These are phyloP conservation scores for Dicrostonyx torquatus DNA, from an alignment of 2,797 vertebrate genomes.

Conservation along the genomic window DNA sequence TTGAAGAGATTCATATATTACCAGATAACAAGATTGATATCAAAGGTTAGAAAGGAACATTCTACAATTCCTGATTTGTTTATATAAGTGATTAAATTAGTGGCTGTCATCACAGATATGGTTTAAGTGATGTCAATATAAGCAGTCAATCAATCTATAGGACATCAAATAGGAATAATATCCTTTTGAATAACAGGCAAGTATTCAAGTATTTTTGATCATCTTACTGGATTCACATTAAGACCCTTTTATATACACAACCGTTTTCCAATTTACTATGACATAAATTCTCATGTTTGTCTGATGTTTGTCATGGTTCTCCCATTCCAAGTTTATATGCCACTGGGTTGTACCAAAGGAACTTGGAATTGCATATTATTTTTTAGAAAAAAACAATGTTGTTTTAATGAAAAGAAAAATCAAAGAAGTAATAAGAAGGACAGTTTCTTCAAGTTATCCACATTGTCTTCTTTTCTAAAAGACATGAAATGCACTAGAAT, in stretches of 20 bases:
- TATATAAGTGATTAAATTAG: neutral
- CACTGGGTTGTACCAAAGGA: conserved; percentile 12
- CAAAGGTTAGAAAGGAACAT: neutral
- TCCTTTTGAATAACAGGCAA: conserved; percentile 1
- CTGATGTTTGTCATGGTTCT: neutral
- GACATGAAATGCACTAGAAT: neutral
- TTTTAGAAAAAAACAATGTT: neutral
- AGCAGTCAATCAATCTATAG: neutral
- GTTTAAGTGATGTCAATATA: neutral
- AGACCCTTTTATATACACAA: conserved; percentile 15
- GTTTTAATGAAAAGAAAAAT: conserved; percentile 53
- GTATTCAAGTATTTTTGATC: conserved; percentile 16
- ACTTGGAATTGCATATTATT: conserved; percentile 41
- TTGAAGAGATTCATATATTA: neutral
- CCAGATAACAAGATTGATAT: neutral
- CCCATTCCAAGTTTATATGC: conserved; percentile 47
- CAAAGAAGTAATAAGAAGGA: neutral
- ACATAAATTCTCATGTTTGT: conserved; percentile 51
- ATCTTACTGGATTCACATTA: conserved; percentile 31
- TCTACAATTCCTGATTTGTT: neutral
- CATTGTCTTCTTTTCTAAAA: conserved; percentile 14
- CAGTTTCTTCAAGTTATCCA: conserved; percentile 16
- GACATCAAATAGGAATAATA: neutral
- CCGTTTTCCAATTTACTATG: conserved; percentile 60
- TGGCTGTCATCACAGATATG: neutral